Percentiles rank a stretch among this genome's conserved stretches.
phyloP scores from a whole-genome alignment of 2,888 invertebrate genomes.

The Melanotus villosus region DNA sequence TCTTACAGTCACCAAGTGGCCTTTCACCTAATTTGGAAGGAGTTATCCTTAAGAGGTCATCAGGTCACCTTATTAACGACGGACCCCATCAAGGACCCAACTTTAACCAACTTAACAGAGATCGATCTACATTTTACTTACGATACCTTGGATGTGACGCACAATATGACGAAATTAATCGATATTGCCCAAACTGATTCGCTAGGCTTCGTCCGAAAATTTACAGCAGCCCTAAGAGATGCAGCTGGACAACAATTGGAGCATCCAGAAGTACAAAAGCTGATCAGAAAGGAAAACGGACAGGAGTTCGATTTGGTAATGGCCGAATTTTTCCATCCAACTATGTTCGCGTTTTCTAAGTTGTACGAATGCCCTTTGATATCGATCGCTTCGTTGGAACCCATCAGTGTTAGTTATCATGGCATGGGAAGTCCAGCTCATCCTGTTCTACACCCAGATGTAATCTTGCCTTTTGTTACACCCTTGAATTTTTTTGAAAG shows the following conservation, averaged over 20 bases:
- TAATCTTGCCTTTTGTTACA: slow-evolving; percentile 67
- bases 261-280: neutral
- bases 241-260: neutral
- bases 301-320: neutral
- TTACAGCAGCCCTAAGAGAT: neutral
- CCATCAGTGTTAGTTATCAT: neutral
- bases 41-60: slow-evolving; percentile 66
- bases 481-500: slow-evolving; percentile 65
- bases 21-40: slow-evolving; percentile 66
- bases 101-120: slow-evolving; percentile 65
- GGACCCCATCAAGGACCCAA: slow-evolving; percentile 64
- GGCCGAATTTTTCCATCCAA: neutral
- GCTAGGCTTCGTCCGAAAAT: neutral
- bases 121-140: slow-evolving; percentile 65
- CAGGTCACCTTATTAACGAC: slow-evolving; percentile 68
- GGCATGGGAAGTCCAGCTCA: slow-evolving; percentile 55
- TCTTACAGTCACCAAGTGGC: slow-evolving; percentile 70
- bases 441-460: slow-evolving; percentile 70
- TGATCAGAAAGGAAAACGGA: neutral
- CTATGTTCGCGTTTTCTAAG: slow-evolving; percentile 15
- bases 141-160: slow-evolving; percentile 18
- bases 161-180: neutral
- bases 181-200: neutral
- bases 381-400: neutral
- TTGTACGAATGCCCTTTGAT: slow-evolving; percentile 4